Conservation (phyloP, 2,797 vertebrate genomes). For the Garrulus glandarius region DNA sequence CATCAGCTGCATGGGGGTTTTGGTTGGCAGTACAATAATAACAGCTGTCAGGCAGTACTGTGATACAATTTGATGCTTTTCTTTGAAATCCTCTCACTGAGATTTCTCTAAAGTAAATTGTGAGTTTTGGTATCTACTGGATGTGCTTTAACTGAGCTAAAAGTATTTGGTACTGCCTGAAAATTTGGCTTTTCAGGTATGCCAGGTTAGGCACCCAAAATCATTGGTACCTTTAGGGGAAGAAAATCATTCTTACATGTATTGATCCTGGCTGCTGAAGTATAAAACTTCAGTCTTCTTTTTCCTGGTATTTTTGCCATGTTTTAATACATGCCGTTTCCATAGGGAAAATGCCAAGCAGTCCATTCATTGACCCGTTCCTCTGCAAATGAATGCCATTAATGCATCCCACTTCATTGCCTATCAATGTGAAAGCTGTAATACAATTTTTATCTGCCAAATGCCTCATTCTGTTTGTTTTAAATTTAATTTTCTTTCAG, state of each 20-base stretch:
- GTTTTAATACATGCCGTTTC: neutral
- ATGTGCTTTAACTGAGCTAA: neutral
- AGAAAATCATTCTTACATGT: neutral
- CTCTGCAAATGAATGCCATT: neutral
- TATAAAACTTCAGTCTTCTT: neutral
- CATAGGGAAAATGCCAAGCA: neutral
- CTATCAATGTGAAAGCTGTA: neutral
- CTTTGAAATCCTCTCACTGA: conserved; percentile 33
- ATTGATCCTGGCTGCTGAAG: neutral
- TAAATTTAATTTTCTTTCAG: conserved; percentile 4
- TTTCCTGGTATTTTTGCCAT: neutral
- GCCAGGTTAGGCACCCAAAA: neutral
- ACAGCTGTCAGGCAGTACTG: conserved; percentile 15
- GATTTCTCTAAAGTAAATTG: neutral
- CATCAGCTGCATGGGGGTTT: neutral
- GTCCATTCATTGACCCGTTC: neutral
- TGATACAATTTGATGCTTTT: neutral
- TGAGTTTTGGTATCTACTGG: neutral
- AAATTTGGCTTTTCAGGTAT: neutral
- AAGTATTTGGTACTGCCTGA: neutral
- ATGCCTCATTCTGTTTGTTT: conserved; percentile 42
- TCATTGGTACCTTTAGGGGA: neutral
- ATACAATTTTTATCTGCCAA: conserved; percentile 17
- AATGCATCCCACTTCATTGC: neutral
- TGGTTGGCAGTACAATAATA: neutral